Conservation (phyloP, 2,113 vertebrate genomes). For the Brachyhypopomus occidentalis region DNA sequence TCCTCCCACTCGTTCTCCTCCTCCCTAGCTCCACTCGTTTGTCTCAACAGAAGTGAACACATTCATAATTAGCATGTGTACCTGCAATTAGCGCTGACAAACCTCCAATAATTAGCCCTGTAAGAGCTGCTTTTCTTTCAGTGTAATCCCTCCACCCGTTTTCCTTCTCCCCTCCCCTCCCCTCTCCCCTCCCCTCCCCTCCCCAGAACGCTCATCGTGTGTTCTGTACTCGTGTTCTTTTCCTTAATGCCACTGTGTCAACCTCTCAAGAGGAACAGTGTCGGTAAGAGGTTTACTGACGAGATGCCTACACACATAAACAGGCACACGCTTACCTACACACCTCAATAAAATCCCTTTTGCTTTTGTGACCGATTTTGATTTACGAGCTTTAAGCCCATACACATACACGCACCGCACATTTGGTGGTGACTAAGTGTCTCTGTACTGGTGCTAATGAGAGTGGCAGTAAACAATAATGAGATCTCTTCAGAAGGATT, state of each 20-base stretch:
- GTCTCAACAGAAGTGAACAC: slow-evolving; percentile 62
- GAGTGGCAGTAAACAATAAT: slow-evolving; percentile 66
- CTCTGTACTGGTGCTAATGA: slow-evolving; percentile 75
- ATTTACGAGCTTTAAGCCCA: slow-evolving; percentile 11
- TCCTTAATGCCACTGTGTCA: slow-evolving; percentile 27
- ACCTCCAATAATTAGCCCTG: slow-evolving; percentile 71
- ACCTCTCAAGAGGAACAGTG: slow-evolving; percentile 3
- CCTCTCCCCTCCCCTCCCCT: slow-evolving; percentile 1
- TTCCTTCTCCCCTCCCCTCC: slow-evolving; percentile 34
- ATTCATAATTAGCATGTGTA: slow-evolving; percentile 74
- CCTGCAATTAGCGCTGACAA: slow-evolving; percentile 77
- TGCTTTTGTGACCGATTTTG: slow-evolving; percentile 15
- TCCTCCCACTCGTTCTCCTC: slow-evolving; percentile 53
- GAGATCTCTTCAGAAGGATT: slow-evolving; percentile 57
- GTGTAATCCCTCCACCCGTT: slow-evolving; percentile 37
- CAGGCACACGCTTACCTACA: slow-evolving; percentile 23
- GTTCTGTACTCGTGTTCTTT: background rate
- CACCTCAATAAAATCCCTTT: background rate
- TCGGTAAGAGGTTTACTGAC: background rate
- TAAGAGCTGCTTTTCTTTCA: slow-evolving; percentile 63
- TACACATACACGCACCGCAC: slow-evolving; percentile 41
- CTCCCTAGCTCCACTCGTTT: slow-evolving; percentile 51
- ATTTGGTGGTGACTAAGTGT: slow-evolving; percentile 66
- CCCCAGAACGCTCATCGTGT: background rate
- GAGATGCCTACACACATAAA: background rate